Percentiles rank a stretch among this genome's conserved stretches.
Conservation (phyloP, 2,797 vertebrate genomes). For the Mergus octosetaceus region DNA sequence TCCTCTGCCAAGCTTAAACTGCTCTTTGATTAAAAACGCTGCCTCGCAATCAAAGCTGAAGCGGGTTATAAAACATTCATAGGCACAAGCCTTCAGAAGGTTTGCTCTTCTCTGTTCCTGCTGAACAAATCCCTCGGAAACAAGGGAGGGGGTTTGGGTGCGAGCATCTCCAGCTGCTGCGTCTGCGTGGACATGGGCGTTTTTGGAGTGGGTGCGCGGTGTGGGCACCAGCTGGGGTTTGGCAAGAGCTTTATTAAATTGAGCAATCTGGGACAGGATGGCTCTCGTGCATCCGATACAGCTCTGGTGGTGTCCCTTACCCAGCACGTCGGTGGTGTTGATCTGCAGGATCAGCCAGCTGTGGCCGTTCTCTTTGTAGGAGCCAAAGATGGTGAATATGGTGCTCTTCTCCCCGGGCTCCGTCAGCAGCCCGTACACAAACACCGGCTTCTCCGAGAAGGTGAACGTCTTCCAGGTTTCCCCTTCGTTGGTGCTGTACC, state of each 20-base stretch:
- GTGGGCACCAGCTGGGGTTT: not conserved
- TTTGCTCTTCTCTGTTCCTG: not conserved
- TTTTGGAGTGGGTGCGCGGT: rapidly evolving
- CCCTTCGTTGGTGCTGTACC: slow-evolving; percentile 97
- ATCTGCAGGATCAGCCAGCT: slow-evolving; percentile 99
- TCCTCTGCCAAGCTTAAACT: slow-evolving; percentile 54
- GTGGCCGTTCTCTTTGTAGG: slow-evolving; percentile 91
- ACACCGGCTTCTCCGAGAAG: slow-evolving; percentile 88
- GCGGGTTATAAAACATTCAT: slow-evolving; percentile 63
- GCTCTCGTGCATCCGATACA: not conserved
- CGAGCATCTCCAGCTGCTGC: rapidly evolving
- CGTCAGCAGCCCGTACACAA: slow-evolving; percentile 93
- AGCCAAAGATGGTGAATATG: slow-evolving; percentile 97
- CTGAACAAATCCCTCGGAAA: not conserved
- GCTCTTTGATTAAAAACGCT: slow-evolving; percentile 62
- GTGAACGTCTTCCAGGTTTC: slow-evolving; percentile 92
- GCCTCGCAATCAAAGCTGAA: slow-evolving; percentile 54
- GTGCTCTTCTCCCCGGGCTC: slow-evolving; percentile 97
- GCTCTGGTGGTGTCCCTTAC: slow-evolving; percentile 68
- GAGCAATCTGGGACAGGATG: no score
- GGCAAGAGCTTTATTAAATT: rapidly evolving
- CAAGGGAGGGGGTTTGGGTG: not conserved
- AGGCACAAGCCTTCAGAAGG: slow-evolving; percentile 42
- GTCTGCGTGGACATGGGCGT: rapidly evolving
- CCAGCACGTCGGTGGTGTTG: slow-evolving; percentile 91